Evolutionary conservation across 1,140 invertebrate genomes (phyloP), one percentile per base, ranked within the genome.

Genomic region (Colletes gigas): DNA sequence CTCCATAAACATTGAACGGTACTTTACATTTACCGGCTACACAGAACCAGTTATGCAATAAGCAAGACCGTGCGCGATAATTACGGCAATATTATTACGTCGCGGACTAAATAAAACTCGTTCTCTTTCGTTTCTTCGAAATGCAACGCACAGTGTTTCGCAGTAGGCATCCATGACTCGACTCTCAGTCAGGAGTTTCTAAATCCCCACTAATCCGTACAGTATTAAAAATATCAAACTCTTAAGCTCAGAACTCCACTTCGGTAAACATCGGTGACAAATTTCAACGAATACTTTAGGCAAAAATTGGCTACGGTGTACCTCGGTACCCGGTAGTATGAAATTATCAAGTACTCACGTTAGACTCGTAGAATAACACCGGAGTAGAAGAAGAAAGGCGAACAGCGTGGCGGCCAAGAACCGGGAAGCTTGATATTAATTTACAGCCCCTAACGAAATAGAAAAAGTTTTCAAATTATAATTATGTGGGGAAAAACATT

Each of bases 391-490:
- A 17, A 44, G 62, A 57, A 59, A 44, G 41, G 39, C 55, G 52
- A 19, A 59, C 44, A 17, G 41, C 15, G 8, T 50, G 8, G 19
- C 19, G n/a, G 21, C 1, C 5, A 15, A 5, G 30, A 52, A 52
- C 15, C 14, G 21, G 8, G 21, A 3, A 41, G 52, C 47, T 21
- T 47, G 30, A 65, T 72, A 63, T 79, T 79, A 79, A 79, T 79
- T 79, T 79, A 79, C 77, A 78, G 15, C 60, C 59, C 21, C 77
- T 72, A 63, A 68, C 80, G 57, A 82, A 82, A 78, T 68, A 72
- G 68, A 71, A 72, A 70, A 73, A 82, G 17, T 82, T 83, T 65
- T 50, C 70, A 78, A 74, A 80, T 79, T 80, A 74, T 83, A 83
- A 80, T 80, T 83, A 74, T 41, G 78, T 50, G 30, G 52, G 62